A percentile compares a stretch with the other conserved stretches of the same genome.
phyloP scores from a whole-genome alignment of 2,888 invertebrate genomes.

The Neoascia interrupta region DNA sequence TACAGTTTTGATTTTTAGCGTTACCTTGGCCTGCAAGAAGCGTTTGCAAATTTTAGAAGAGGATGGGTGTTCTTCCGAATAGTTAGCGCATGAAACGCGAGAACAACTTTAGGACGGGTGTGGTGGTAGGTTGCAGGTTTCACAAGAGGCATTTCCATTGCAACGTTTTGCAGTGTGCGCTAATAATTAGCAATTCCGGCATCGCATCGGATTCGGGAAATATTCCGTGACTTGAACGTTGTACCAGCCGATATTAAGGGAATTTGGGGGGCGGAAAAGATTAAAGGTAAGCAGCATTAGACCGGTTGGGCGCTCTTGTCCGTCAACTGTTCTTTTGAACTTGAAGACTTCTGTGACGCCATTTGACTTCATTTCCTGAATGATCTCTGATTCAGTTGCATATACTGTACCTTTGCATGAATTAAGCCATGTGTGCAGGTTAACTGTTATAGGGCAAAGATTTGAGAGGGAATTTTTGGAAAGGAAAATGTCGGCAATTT shows the following conservation, averaged over 20 bases:
- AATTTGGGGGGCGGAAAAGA: not conserved
- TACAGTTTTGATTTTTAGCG: conserved; percentile 2
- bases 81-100: conserved; percentile 6
- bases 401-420: conserved; percentile 16
- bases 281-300: conserved; percentile 13
- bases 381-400: conserved; percentile 19
- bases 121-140: conserved; percentile 43
- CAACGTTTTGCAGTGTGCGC: conserved; percentile 57
- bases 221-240: conserved; percentile 32
- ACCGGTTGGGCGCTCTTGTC: not conserved
- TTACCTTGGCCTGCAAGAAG: conserved; percentile 9
- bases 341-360: conserved; percentile 1
- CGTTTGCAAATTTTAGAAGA: conserved; percentile 4
- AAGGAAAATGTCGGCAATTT: no score
- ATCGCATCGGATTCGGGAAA: conserved; percentile 53
- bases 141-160: conserved; percentile 31
- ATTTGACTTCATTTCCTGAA: conserved; percentile 21
- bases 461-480: no score
- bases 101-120: conserved; percentile 17
- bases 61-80: conserved; percentile 7
- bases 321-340: conserved; percentile 8
- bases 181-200: conserved; percentile 55
- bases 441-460: no score
- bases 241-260: not conserved
- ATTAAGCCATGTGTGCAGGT: no score